Base-by-base conservation (phyloP, 2,888 invertebrate species). In the Spodoptera exigua region DNA sequence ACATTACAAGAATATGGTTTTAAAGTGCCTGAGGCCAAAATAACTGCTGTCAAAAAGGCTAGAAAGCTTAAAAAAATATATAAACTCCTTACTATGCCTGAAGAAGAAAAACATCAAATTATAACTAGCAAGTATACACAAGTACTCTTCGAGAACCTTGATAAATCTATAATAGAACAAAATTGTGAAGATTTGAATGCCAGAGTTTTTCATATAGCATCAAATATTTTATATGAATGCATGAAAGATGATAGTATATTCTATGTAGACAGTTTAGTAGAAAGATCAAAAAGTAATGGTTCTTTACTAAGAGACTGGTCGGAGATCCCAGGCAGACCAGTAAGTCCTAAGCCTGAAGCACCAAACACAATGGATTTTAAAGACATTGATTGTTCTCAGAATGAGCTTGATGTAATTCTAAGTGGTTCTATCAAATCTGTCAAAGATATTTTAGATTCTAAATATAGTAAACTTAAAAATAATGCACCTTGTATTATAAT, bases 1-100 rank as follows among this genome's bases (percentile, higher is more conserved):
- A 95, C 95, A 35, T 86, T 96, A 55, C 93, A 95, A 77, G 94
- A 95, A 77, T 96, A 95, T 87, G 96, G 96, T 9, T 96, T 96
- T 80, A 93, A 88, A 81, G 87, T 92, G 3, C 90, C 91, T 14
- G 82, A 88, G 52, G 70, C 81, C 49, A 91, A 89, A 76, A 81
- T 80, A 56, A 76, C 43, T 21, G 55, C 46, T 12, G 83, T 72
- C 39, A 87, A 70, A 63, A 85, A 67, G 63, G 55, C 62, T 7
- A 87, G 78, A 66, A 88, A 80, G 39, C 60, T 39, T 39, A 85
- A 59, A 72, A 92, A 86, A 64, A 63, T 81, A 1, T 89, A 87
- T 52, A 90, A 90, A 76, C 72, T 95, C 27, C 66, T 94, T 34
- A 65, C 76, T 18, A 74, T 78, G 16, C 77, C 85, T 41, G 82